Base-by-base conservation (phyloP, 2,797 vertebrate genomes). In the Sebastes hubbsi region DNA sequence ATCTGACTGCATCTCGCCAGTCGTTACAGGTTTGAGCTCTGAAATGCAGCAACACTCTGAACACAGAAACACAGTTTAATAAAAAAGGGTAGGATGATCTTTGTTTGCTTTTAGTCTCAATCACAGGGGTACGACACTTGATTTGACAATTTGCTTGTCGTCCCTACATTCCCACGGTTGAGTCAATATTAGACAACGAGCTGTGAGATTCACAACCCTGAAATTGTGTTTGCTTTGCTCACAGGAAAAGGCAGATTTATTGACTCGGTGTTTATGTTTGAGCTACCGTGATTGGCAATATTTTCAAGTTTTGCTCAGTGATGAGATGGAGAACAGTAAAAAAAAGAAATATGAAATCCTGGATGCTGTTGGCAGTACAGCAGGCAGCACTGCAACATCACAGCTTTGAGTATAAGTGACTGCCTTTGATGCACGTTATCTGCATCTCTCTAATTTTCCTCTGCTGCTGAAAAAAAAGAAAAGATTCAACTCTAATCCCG, bases 351-450 rank as follows among this genome's bases (percentile, higher is more conserved):
- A 46, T 46, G 42, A 46, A 46, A 46, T 46, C 42, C 16, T 27
- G 29, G 64, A 54, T 56, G 64, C 63, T 73, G 64, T 36, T 56
- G 67, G 81, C 76, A 55, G 42, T 60, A 70, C 1, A 42, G 22
- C 61, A 38, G 74, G 32, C 61, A 70, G 60, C 71, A 20, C 77
- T 67, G 60, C 77, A 72, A 56, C 76, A 76, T 71, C 69, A 64
- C 70, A 86, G 75, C 68, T 52, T 22, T 72, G 49, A 77, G 65
- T 85, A 18, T 60, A 84, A 80, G 67, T 82, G 82, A 70, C 59
- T 76, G 73, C 46, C 70, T 91, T 80, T 88, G 80, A 89, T 85
- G 72, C 79, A 55, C 4, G 9, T 77, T 81, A 90, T 90, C 86
- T 68, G 69, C 73, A 73, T 87, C 77, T 69, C 72, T 81, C 79